A percentile compares a stretch with the other conserved stretches of the same genome.
Conservation (phyloP, 1,140 invertebrate genomes). For the Idris sp. region DNA sequence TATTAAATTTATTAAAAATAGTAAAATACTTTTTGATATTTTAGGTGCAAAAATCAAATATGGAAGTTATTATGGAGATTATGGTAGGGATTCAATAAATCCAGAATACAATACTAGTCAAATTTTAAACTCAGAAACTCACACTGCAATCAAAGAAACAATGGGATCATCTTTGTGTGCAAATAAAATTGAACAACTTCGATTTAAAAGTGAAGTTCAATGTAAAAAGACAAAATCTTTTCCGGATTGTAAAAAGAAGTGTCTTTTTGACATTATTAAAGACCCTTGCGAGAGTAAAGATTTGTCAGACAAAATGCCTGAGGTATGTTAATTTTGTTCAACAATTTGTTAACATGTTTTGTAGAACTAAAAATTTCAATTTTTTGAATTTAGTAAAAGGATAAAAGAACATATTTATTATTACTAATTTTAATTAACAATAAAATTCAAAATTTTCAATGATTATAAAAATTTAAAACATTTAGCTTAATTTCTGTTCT, state of each 20-base stretch:
- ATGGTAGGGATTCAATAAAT: conserved; percentile 51
- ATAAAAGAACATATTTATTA: no score
- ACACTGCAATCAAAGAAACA: conserved; percentile 55
- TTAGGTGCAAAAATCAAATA: conserved; percentile 48
- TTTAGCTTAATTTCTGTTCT: no score
- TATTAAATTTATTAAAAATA: no score
- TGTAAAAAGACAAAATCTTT: conserved; percentile 41
- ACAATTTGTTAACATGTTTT: background rate
- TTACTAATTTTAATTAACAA: no score
- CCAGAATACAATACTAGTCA: conserved; percentile 57
- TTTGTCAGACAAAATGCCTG: conserved; percentile 59
- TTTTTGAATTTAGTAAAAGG: no score
- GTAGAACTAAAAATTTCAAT: no score
- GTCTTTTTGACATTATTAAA: conserved; percentile 68
- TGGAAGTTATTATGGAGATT: conserved; percentile 64
- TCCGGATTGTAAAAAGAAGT: conserved; percentile 61
- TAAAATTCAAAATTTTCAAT: no score
- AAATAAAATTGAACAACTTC: conserved; percentile 41
- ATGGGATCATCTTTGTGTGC: background rate
- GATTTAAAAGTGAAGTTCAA: conserved; percentile 52
- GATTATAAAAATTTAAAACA: no score
- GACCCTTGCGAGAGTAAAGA: conserved; percentile 74
- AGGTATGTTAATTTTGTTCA: conserved; percentile 53
- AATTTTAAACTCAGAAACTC: conserved; percentile 59
- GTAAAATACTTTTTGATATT: no score